A percentile compares a stretch with the other conserved stretches of the same genome.
These are phyloP conservation scores for Boleophthalmus pectinirostris DNA, from an alignment of 2,113 vertebrate species.

Conservation along the genomic window DNA sequence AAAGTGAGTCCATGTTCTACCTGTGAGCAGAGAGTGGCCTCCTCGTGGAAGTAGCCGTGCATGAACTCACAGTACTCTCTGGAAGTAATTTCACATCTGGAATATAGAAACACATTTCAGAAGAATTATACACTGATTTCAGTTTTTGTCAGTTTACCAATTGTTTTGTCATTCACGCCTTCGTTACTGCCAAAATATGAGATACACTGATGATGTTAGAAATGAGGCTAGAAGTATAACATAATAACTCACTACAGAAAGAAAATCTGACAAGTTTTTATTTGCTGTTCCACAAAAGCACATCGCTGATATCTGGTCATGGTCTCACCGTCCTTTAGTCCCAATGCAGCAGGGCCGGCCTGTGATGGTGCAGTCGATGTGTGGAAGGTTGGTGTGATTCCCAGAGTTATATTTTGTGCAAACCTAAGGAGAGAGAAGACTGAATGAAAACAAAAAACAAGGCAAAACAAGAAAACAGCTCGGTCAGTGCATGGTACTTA, in stretches of 20 bases:
- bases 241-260: no score
- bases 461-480: no score
- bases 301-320: neutral
- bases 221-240: no score
- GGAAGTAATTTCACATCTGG: slow-evolving; percentile 97
- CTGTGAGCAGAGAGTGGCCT: slow-evolving; percentile 96
- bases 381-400: slow-evolving; percentile 93
- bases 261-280: no score
- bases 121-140: no score
- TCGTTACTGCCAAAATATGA: no score
- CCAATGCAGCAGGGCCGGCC: slow-evolving; percentile 97
- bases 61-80: slow-evolving; percentile 97
- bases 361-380: slow-evolving; percentile 95
- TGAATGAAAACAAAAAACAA: neutral
- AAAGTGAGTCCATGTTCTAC: slow-evolving; percentile 61
- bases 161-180: no score
- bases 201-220: no score
- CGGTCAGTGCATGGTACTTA: no score
- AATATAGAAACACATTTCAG: slow-evolving; percentile 14
- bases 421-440: slow-evolving; percentile 76
- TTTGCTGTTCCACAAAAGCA: neutral
- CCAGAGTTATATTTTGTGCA: slow-evolving; percentile 92
- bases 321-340: slow-evolving; percentile 92
- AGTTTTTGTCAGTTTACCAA: no score
- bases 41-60: slow-evolving; percentile 95